These are phyloP conservation scores for Andrena marginata DNA, from an alignment of 2,888 invertebrate species.

Conservation along the genomic window DNA sequence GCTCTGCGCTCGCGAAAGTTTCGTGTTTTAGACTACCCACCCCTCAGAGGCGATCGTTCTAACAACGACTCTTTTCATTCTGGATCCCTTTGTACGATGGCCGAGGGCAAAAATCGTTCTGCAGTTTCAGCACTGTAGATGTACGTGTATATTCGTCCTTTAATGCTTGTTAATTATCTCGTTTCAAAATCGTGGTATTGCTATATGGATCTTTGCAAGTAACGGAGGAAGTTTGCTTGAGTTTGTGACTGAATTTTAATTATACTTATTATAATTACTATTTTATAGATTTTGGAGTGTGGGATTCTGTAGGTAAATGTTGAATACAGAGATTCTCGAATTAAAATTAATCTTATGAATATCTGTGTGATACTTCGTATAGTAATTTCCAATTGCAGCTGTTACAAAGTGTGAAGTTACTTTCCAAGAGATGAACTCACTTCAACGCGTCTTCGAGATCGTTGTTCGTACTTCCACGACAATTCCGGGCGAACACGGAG, in stretches of 20 bases:
- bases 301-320: too few relatives aligned
- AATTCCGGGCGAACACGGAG: constrained; percentile 20
- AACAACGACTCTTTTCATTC: constrained; percentile 57
- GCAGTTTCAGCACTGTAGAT: background rate
- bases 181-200: background rate
- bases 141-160: background rate
- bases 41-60: constrained; percentile 45
- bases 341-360: too few relatives aligned
- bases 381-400: background rate
- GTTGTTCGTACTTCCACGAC: constrained; percentile 25
- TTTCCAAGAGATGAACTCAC: background rate
- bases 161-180: background rate
- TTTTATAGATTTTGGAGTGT: background rate
- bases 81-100: constrained; percentile 19
- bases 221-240: background rate
- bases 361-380: background rate
- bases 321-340: too few relatives aligned
- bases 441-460: background rate
- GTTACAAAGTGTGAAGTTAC: background rate
- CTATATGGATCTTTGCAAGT: background rate
- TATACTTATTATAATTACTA: background rate
- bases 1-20: constrained; percentile 32
- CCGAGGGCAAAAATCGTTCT: constrained; percentile 22
- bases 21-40: constrained; percentile 37
- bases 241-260: background rate